Evolutionary conservation across 1,140 invertebrate species (phyloP), one percentile per base, ranked within the genome.

Genomic region (Heliconius congener): DNA sequence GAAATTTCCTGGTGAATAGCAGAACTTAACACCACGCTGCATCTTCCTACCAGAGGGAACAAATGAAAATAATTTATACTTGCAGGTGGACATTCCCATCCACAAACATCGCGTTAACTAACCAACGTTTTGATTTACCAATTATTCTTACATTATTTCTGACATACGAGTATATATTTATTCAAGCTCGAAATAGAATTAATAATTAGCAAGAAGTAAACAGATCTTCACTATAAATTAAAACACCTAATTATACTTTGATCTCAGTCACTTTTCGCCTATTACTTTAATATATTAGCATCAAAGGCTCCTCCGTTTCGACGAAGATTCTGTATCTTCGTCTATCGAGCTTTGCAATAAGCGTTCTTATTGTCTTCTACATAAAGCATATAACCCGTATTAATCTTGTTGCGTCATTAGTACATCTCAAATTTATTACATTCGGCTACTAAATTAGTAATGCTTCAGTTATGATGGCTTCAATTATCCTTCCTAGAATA

Each of bases 401-500:
- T 71, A 78, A 78, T n/a, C 60, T 50, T 23, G 42, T 80, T 73
- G 78, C 66, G 37, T 80, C 73, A 80, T 82, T 80, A 81, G 74
- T 83, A 72, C 74, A 80, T 78, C 73, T 72, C 76, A 73, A 80
- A 78, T 46, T 77, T 73, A 70, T 57, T 46, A 50, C 46, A 71
- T 39, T 8, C 30, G 16, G 46, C 46, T 46, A 34, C 60, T 77
- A 70, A 78, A 81, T 81, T 74, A 77, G 73, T 81, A 75, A 78
- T 82, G 77, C 73, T 79, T 82, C 79, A 74, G 77, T 77, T 77
- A 81, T 76, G 78, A 79, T 34, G 55, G 71, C 27, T 60, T 60
- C 71, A 71, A 37, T 78, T 73, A 73, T 73, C 77, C 71, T 76
- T 76, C 19, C 5, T 39, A 34, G 74, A 76, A 76, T 60, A 39